phyloP scores from a whole-genome alignment of 2,113 vertebrate species.

The Oryctolagus cuniculus region mOryCun1.1 NC_091445.1:38689001-38689500 shows the following conservation, averaged over 20 bases:
- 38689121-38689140: neutral
- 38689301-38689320: neutral
- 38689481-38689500: conserved; percentile 76
- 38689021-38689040: neutral
- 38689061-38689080: conserved; percentile 6
- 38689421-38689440: conserved; percentile 77
- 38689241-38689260: neutral
- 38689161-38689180: conserved; percentile 13
- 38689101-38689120: neutral
- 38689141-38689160: neutral
- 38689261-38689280: neutral
- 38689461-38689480: conserved; percentile 73
- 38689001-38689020: neutral
- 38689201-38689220: neutral
- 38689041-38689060: neutral
- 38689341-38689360: conserved; percentile 40
- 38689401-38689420: conserved; percentile 72
- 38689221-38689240: neutral
- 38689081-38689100: neutral
- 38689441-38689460: conserved; percentile 69
- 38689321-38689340: neutral
- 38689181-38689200: neutral
- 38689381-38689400: conserved; percentile 15
- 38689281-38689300: conserved; percentile 33
- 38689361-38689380: conserved; percentile 47